Conservation (phyloP, 1,140 invertebrate species). For the Cydia pomonella region DNA sequence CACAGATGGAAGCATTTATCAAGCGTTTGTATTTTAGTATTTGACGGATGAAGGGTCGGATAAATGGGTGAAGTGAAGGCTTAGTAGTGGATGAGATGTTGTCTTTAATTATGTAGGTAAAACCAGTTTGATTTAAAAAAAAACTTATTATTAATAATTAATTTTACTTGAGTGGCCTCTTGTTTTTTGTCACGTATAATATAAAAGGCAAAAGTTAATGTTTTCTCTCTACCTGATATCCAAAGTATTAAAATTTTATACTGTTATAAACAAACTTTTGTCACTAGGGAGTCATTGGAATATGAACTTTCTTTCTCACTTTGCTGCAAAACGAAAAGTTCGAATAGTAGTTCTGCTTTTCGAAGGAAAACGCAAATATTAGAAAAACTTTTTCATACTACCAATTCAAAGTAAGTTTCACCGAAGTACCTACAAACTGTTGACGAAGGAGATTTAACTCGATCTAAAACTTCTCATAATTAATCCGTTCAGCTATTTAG, state of each 20-base stretch:
- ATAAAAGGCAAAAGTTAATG: neutral
- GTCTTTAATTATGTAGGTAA: too few relatives aligned
- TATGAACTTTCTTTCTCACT: slow-evolving; percentile 3
- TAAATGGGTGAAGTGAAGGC: too few relatives aligned
- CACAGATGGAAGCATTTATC: neutral
- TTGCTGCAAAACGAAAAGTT: slow-evolving; percentile 7
- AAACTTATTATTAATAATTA: too few relatives aligned
- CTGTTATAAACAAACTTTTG: slow-evolving; percentile 16
- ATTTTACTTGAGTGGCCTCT: neutral
- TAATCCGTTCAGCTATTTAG: slow-evolving; percentile 75
- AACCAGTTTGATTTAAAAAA: too few relatives aligned
- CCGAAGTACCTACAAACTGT: neutral
- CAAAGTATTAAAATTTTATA: slow-evolving; percentile 6
- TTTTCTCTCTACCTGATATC: slow-evolving; percentile 8
- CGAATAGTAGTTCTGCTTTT: neutral
- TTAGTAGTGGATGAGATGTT: too few relatives aligned
- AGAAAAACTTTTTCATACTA: neutral
- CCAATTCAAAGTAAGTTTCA: neutral
- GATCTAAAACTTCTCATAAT: slow-evolving; percentile 65
- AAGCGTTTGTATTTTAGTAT: neutral
- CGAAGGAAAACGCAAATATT: slow-evolving; percentile 7
- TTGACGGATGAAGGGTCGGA: too few relatives aligned
- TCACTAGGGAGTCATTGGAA: slow-evolving; percentile 2
- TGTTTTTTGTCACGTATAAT: neutral
- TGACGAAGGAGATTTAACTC: slow-evolving; percentile 47